A percentile compares a stretch with the other conserved stretches of the same genome.
These are phyloP conservation scores for Picathartes gymnocephalus DNA, from an alignment of 2,113 vertebrate genomes.

Conservation along the genomic window DNA sequence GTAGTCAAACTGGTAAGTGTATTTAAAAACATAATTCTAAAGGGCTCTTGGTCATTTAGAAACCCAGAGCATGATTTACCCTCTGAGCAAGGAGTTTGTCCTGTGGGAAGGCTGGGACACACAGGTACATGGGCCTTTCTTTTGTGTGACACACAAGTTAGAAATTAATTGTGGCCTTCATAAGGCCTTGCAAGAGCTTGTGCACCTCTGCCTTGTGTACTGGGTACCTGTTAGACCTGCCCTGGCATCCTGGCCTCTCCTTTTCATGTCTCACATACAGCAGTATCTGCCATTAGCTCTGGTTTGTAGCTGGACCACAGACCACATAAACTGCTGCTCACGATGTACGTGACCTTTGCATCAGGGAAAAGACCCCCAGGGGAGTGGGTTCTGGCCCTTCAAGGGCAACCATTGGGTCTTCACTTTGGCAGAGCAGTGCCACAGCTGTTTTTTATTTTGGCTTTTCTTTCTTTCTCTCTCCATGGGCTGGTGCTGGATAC, in stretches of 20 bases:
- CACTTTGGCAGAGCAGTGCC: neutral
- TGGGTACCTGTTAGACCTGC: neutral
- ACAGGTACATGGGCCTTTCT: neutral
- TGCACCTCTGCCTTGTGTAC: neutral
- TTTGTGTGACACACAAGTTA: neutral
- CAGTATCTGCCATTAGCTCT: neutral
- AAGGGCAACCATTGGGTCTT: fast-evolving
- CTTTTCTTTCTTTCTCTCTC: neutral
- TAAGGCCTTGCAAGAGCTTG: neutral
- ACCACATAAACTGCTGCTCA: neutral
- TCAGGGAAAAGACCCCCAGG: neutral
- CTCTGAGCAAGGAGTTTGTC: neutral
- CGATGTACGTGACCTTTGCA: neutral
- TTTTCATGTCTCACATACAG: neutral
- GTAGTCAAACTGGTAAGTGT: neutral
- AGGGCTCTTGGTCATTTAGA: neutral
- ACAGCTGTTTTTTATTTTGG: neutral
- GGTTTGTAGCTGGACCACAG: neutral
- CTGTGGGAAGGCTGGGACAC: neutral
- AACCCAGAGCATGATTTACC: neutral
- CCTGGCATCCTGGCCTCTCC: neutral
- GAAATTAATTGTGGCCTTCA: neutral
- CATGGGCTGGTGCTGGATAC: neutral
- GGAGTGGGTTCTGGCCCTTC: fast-evolving
- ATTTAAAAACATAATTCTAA: neutral